Percentiles rank a stretch among this genome's conserved stretches.
Evolutionary conservation across 2,797 vertebrate genomes (phyloP).

Genomic region (Fringilla coelebs): DNA sequence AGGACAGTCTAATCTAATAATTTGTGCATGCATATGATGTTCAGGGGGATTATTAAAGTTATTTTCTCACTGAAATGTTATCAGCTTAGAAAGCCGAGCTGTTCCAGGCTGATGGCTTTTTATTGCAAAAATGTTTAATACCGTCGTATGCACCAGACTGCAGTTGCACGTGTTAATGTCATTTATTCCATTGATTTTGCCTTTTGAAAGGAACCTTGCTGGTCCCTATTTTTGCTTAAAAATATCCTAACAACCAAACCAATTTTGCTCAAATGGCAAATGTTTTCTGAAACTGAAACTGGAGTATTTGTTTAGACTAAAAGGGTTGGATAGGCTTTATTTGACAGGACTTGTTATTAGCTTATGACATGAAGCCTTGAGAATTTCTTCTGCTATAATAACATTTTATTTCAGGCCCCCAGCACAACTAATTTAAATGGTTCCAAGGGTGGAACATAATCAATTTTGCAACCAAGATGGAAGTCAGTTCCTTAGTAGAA

Average conservation of each 20-base stretch:
- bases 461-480: neutral
- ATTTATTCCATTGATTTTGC: neutral
- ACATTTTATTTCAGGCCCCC: neutral
- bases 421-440: neutral
- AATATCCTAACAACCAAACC: neutral
- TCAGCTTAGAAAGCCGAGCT: constrained; percentile 31
- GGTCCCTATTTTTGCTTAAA: neutral
- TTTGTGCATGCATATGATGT: constrained; percentile 53
- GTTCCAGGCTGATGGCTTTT: neutral
- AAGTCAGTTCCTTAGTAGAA: neutral
- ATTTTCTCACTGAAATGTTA: constrained; percentile 54
- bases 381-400: neutral
- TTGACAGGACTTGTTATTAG: constrained; percentile 6
- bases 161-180: neutral
- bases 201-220: neutral
- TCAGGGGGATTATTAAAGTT: constrained; percentile 49
- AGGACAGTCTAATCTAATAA: constrained; percentile 62
- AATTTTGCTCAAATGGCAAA: neutral
- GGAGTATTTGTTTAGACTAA: neutral
- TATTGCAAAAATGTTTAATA: constrained; percentile 21
- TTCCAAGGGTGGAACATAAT: neutral
- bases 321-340: neutral
- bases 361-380: neutral
- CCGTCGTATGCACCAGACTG: neutral
- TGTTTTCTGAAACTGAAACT: neutral